phyloP scores from a whole-genome alignment of 1,140 invertebrate genomes.

The Cydia splendana region DNA sequence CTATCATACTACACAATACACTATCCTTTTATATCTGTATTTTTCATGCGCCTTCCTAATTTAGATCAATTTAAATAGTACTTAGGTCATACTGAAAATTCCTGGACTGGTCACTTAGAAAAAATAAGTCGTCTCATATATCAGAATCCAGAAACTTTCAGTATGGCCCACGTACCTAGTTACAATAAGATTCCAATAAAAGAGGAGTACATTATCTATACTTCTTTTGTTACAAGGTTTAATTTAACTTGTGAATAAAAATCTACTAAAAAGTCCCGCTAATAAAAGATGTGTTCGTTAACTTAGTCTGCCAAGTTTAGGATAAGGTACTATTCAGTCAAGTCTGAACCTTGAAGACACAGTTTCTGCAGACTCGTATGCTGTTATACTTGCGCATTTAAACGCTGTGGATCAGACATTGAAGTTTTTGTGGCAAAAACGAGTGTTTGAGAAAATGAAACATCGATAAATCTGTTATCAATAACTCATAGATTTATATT shows the following conservation, averaged over 20 bases:
- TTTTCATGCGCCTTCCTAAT: no score
- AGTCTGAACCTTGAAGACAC: conserved; percentile 51
- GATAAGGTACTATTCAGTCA: conserved; percentile 53
- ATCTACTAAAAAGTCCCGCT: conserved; percentile 37
- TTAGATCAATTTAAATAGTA: no score
- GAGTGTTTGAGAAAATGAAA: no score
- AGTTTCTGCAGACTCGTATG: conserved; percentile 34
- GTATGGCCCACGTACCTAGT: no score
- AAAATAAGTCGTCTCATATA: no score
- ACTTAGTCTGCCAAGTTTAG: conserved; percentile 52
- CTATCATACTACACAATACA: no score
- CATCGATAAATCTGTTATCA: no score
- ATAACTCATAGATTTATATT: no score
- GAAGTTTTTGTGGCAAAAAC: background rate
- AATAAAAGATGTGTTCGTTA: conserved; percentile 58
- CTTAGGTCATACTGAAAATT: no score
- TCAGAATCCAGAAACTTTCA: no score
- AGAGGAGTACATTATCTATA: background rate
- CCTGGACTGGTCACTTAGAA: no score
- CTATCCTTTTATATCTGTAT: no score
- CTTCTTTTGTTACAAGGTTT: background rate
- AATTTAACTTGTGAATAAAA: conserved; percentile 38
- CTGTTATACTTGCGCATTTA: conserved; percentile 38
- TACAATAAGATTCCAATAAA: background rate
- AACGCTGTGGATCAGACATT: background rate